Conservation (phyloP, 37 sponge, comb jelly and placozoan species). For the Crambe crambe region DNA sequence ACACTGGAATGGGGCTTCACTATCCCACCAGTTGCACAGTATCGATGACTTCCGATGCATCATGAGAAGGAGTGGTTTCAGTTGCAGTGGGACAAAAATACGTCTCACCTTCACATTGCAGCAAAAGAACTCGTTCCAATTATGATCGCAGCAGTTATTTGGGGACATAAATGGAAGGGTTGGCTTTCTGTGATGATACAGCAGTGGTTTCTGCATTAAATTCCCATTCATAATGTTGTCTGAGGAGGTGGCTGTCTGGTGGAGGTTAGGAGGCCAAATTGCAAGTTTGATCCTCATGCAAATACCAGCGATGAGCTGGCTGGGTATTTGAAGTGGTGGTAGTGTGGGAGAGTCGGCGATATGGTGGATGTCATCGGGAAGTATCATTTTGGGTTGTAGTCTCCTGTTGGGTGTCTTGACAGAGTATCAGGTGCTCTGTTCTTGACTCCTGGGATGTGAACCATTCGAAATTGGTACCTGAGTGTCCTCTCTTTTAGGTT, state of each 20-base stretch:
- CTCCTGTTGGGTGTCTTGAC: constrained; percentile 48
- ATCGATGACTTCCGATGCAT: background rate
- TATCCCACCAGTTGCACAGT: background rate
- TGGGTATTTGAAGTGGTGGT: constrained; percentile 29
- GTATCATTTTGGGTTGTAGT: constrained; percentile 39
- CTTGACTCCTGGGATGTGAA: constrained; percentile 50
- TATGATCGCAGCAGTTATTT: too few species aligned
- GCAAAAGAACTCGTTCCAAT: background rate
- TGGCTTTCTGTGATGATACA: too few species aligned
- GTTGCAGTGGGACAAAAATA: background rate
- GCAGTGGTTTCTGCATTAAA: background rate
- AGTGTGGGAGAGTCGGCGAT: constrained; percentile 6
- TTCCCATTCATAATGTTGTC: too few species aligned
- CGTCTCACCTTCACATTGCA: background rate
- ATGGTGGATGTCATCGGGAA: constrained; percentile 30
- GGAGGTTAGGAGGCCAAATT: too few species aligned
- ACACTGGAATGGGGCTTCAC: background rate
- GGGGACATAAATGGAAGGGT: too few species aligned
- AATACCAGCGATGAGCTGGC: constrained; percentile 32
- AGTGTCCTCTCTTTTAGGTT: constrained; percentile 1
- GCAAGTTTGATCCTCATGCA: constrained; percentile 7
- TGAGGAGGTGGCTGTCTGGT: too few species aligned
- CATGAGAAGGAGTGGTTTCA: background rate
- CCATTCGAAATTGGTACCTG: constrained; percentile 34
- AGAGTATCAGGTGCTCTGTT: constrained; percentile 35